Evolutionary conservation across 2,888 invertebrate species (phyloP).

Genomic region (Pelosia muscerda): DNA sequence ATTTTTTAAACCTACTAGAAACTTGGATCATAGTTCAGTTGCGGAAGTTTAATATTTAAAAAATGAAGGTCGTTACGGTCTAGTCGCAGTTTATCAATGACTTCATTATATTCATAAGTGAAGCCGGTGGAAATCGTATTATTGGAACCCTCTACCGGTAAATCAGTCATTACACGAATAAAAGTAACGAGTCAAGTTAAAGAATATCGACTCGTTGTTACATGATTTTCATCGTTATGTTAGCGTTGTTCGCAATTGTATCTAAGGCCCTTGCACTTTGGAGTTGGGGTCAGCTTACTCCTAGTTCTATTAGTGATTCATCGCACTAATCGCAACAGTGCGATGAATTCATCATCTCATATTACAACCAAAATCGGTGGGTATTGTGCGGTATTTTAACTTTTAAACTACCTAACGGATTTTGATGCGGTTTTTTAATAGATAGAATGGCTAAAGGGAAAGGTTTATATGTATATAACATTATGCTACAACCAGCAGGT

Average conservation of each 20-base stretch:
- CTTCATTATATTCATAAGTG: not conserved
- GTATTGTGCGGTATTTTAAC: too few relatives aligned
- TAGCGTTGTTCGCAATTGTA: not conserved
- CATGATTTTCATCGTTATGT: not conserved
- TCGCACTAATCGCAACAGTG: too few relatives aligned
- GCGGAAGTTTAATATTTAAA: not conserved
- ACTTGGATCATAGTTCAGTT: not conserved
- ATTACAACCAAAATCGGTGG: too few relatives aligned
- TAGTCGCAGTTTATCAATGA: not conserved
- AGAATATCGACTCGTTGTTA: not conserved
- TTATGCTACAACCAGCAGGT: too few relatives aligned
- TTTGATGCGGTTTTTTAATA: too few relatives aligned
- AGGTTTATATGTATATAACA: too few relatives aligned
- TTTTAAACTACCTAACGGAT: too few relatives aligned
- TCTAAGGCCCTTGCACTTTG: too few relatives aligned
- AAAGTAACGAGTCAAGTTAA: not conserved
- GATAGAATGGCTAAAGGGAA: too few relatives aligned
- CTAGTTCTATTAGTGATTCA: too few relatives aligned
- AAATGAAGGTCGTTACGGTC: not conserved
- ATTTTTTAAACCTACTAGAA: not conserved
- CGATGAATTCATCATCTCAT: too few relatives aligned
- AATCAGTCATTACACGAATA: not conserved
- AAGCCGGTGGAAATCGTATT: not conserved
- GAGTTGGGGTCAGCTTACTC: too few relatives aligned
- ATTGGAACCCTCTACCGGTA: not conserved